Evolutionary conservation across 2,888 invertebrate genomes (phyloP), one percentile per base, ranked within the genome.

Genomic region (Stratiomys singularior): DNA sequence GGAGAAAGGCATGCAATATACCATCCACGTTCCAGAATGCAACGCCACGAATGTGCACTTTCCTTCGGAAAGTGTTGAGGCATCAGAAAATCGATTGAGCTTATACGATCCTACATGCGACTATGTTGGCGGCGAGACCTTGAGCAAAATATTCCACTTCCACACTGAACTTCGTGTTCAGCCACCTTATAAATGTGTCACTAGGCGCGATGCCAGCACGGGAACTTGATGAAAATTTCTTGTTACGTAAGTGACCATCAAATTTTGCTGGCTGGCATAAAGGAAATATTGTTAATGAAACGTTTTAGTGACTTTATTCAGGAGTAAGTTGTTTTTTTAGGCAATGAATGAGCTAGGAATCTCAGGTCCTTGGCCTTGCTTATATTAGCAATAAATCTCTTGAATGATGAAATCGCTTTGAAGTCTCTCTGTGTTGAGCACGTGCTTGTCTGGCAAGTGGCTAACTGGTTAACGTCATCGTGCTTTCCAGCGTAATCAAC

Each of bases 191-290:
- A 23, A 47, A 30, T 46, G 69, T 69, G 69, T 25, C 25, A 69
- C 30, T 69, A 13, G 46, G 69, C 69, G 47, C 47, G 47, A 47
- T 69, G 69, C 69, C 69, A 69, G 23, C 18, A 13, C 44, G 69
- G 47, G 69, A 69, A 47, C 47, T 69, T 5, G 21, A 21, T 3
- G 69, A 69, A 69, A 69, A 69, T 69, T 46, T 21, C 47, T 9
- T 23, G 30, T 69, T 69, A 46, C 69, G 69, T 69, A 69, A 69
- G 69, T 21, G 15, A 37, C 25, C 46, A 69, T 46, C 30, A 15
- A 37, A 37, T 9, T 37, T 9, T 9, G 3, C 37, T 37, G 9
- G 3, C 37, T 37, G 9, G 25, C 0, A 18, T 15, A 23, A 47
- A 46, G 47, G 1, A n/a, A 46, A 69, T 1, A 5, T 23, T 47